Evolutionary conservation across 2,113 vertebrate genomes (phyloP).

Genomic region (Cinclus cinclus): DNA sequence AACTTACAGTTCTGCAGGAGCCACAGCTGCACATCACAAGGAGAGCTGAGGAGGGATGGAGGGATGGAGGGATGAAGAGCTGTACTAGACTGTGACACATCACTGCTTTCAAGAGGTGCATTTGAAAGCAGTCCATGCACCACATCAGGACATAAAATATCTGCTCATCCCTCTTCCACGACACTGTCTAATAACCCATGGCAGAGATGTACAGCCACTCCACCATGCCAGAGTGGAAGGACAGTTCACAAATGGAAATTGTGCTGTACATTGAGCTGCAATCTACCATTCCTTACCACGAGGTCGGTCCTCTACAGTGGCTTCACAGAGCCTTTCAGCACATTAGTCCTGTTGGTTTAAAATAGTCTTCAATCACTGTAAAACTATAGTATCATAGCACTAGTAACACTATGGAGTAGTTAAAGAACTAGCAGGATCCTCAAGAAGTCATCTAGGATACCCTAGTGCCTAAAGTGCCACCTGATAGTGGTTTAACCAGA

Average conservation of each 20-base stretch:
- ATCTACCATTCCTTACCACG: background rate
- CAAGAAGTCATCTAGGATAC: background rate
- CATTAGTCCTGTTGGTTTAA: background rate
- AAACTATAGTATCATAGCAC: background rate
- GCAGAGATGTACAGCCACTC: background rate
- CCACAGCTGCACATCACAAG: rapidly evolving
- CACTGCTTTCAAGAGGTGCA: background rate
- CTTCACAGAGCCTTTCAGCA: background rate
- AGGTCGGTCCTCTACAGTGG: background rate
- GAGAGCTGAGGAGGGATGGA: background rate
- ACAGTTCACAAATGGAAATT: background rate
- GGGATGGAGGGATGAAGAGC: background rate
- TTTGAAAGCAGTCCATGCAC: background rate
- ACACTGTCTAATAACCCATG: rapidly evolving
- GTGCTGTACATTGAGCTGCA: background rate
- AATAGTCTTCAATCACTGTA: background rate
- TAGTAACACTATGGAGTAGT: background rate
- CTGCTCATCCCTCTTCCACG: background rate
- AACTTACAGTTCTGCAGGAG: background rate
- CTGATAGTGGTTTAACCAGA: background rate
- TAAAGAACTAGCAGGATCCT: background rate
- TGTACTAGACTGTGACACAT: background rate
- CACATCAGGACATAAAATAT: background rate
- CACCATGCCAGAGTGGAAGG: background rate
- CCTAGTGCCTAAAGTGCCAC: background rate